Conservation (phyloP, 2,888 invertebrate genomes). For the Drosophila hawaiiensis region DNA sequence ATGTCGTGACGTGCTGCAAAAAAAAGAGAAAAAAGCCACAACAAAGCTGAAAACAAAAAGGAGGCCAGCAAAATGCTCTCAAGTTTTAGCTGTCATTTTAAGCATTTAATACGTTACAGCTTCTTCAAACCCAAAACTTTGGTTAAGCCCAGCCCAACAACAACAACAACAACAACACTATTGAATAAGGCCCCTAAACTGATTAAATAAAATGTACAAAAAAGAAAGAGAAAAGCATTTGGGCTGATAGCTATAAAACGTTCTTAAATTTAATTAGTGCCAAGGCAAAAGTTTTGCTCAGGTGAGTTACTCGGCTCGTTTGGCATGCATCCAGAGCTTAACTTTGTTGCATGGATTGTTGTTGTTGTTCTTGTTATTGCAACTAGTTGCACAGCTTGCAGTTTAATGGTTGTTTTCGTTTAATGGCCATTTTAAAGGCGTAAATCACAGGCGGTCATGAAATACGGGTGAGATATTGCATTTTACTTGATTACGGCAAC, state of each 20-base stretch:
- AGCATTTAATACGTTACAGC: slow-evolving; percentile 57
- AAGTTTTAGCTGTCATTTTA: slow-evolving; percentile 60
- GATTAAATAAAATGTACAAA: slow-evolving; percentile 27
- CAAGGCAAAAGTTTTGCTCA: slow-evolving; percentile 30
- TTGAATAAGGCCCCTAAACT: slow-evolving; percentile 23
- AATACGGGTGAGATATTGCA: slow-evolving; percentile 49
- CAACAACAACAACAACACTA: slow-evolving; percentile 14
- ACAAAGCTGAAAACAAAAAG: slow-evolving; percentile 26
- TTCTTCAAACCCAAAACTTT: slow-evolving; percentile 24
- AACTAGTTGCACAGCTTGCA: slow-evolving; percentile 68
- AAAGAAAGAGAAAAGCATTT: slow-evolving; percentile 5
- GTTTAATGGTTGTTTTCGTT: slow-evolving; percentile 39
- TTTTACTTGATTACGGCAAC: slow-evolving; percentile 58
- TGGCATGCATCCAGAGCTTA: not conserved
- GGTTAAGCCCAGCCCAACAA: slow-evolving; percentile 2
- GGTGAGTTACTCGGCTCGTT: slow-evolving; percentile 24
- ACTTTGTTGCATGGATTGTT: slow-evolving; percentile 48
- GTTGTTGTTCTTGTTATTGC: slow-evolving; percentile 25
- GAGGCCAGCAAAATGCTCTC: slow-evolving; percentile 61
- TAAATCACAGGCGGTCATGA: slow-evolving; percentile 61
- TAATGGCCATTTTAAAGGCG: slow-evolving; percentile 64
- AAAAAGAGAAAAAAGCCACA: slow-evolving; percentile 23
- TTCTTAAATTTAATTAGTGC: slow-evolving; percentile 71
- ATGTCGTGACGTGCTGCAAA: slow-evolving; percentile 63
- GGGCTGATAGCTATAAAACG: slow-evolving; percentile 28